Conservation (phyloP, 1,140 invertebrate genomes). For the Temnothorax nylanderi region DNA sequence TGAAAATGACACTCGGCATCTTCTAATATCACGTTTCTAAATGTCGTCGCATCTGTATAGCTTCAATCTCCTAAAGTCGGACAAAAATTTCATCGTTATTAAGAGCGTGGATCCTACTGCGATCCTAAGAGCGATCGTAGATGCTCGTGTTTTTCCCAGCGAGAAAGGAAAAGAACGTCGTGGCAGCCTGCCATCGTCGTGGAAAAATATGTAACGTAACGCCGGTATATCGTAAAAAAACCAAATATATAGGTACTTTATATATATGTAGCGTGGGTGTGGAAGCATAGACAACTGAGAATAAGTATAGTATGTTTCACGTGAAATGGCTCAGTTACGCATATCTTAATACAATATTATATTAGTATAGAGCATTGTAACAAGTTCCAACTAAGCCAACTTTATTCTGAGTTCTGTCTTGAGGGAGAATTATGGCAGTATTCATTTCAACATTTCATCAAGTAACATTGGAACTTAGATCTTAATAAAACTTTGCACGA, state of each 20-base stretch:
- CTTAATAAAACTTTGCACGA: slow-evolving; percentile 41
- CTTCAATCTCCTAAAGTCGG: background rate
- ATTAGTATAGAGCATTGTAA: slow-evolving; percentile 17
- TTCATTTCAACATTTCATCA: slow-evolving; percentile 48
- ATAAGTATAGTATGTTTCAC: slow-evolving; percentile 38
- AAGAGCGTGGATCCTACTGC: slow-evolving; percentile 5
- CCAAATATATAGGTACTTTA: background rate
- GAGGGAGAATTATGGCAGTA: slow-evolving; percentile 22
- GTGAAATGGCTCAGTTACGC: background rate
- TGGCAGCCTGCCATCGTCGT: slow-evolving; percentile 13
- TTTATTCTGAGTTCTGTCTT: slow-evolving; percentile 20
- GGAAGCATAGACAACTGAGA: slow-evolving; percentile 29
- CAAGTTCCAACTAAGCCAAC: slow-evolving; percentile 6
- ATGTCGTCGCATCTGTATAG: background rate
- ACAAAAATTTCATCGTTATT: slow-evolving; percentile 36
- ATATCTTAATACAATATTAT: slow-evolving; percentile 25
- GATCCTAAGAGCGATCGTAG: slow-evolving; percentile 61
- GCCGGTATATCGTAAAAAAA: background rate
- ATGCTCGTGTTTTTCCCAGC: slow-evolving; percentile 33
- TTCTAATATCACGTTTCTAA: background rate
- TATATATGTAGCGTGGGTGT: background rate
- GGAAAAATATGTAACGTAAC: slow-evolving; percentile 60
- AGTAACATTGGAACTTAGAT: slow-evolving; percentile 46
- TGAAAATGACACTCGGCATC: background rate
- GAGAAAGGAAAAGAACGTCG: slow-evolving; percentile 32